Conservation (phyloP, 2,113 vertebrate species). For the Protobothrops mucrosquamatus region DNA sequence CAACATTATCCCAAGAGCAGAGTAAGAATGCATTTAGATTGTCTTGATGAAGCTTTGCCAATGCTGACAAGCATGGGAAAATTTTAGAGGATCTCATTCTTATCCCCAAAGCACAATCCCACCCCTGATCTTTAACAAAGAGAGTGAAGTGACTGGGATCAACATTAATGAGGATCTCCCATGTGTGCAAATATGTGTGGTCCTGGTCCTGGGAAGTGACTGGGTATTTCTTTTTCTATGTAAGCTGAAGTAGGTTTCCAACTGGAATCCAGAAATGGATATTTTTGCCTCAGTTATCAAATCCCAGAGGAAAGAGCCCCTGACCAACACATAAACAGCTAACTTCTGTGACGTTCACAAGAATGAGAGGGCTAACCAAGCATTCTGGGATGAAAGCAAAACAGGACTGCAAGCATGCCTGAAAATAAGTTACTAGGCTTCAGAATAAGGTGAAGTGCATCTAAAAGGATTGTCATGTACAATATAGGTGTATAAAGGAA, state of each 20-base stretch:
- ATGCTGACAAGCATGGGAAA: background rate
- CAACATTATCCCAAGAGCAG: background rate
- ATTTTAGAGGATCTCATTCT: background rate
- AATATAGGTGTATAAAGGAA: background rate
- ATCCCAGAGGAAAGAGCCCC: too few relatives aligned
- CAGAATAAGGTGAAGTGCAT: background rate
- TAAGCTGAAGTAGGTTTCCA: background rate
- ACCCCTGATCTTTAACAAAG: background rate
- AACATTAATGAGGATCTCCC: background rate
- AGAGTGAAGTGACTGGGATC: too few relatives aligned
- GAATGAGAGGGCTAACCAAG: background rate
- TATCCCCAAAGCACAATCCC: background rate
- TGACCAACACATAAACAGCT: background rate
- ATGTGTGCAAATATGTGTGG: background rate
- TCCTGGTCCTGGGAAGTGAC: background rate
- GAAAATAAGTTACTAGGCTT: too few relatives aligned
- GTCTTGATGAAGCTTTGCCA: background rate
- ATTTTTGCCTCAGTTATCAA: background rate
- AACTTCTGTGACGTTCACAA: background rate
- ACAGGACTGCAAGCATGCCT: background rate
- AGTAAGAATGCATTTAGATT: background rate
- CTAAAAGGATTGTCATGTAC: background rate
- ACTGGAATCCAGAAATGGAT: background rate
- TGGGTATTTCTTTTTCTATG: background rate
- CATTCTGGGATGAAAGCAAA: background rate